phyloP scores from a whole-genome alignment of 2,888 invertebrate species.

The Plagodis pulveraria region DNA sequence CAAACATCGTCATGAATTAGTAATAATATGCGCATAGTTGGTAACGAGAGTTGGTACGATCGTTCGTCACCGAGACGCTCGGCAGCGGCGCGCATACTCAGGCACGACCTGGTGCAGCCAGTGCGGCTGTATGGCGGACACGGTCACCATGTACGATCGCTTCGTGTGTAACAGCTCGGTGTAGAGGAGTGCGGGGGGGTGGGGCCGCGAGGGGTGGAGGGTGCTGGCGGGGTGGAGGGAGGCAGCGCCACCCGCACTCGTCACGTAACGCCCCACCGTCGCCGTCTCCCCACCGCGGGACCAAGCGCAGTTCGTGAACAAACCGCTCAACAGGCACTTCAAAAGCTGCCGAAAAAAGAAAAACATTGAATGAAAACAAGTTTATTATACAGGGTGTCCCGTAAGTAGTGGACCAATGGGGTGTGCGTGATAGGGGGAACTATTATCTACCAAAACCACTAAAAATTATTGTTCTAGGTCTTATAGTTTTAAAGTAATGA shows the following conservation, averaged over 20 bases:
- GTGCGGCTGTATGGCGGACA: conserved; percentile 91
- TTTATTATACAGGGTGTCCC: too few species aligned
- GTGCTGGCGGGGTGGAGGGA: conserved; percentile 94
- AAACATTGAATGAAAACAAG: background rate
- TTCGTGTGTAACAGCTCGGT: conserved; percentile 95
- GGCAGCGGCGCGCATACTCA: conserved; percentile 67
- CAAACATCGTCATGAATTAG: too few species aligned
- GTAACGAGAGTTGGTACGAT: conserved; percentile 8
- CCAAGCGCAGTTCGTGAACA: conserved; percentile 95
- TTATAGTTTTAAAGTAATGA: too few species aligned
- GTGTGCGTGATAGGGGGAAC: too few species aligned
- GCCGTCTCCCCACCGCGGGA: conserved; percentile 86
- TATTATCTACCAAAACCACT: too few species aligned
- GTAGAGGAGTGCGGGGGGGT: conserved; percentile 91
- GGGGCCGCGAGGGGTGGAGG: conserved; percentile 84
- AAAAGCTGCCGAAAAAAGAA: conserved; percentile 66
- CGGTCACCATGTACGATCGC: conserved; percentile 91
- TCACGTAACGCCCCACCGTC: conserved; percentile 78
- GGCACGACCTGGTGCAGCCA: conserved; percentile 87
- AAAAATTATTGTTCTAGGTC: too few species aligned
- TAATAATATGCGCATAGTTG: background rate
- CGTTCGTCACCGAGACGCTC: conserved; percentile 62
- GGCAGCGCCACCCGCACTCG: conserved; percentile 78
- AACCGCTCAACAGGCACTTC: conserved; percentile 92
- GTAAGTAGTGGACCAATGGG: too few species aligned